Base-by-base conservation (phyloP, 2,888 invertebrate genomes). In the Thera britannica region DNA sequence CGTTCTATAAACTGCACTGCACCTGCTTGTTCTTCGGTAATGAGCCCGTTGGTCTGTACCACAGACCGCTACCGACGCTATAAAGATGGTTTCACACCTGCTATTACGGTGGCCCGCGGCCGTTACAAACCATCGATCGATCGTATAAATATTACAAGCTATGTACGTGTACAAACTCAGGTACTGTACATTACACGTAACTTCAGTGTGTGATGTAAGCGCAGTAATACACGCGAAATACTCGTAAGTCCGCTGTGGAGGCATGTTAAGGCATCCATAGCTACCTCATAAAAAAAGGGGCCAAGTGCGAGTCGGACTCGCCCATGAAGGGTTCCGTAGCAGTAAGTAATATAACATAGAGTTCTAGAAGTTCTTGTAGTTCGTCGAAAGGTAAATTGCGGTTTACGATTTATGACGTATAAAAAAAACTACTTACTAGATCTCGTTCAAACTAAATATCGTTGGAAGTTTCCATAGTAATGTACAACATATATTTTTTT, bases 51-150 rank as follows among this genome's bases (percentile, higher is more conserved):
- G 70, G 51, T 44, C 23, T 7, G 5, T 12, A 63, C 57, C 70
- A 62, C 63, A 72, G 64, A 76, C 71, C 67, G 68, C 76, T 69
- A 72, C 65, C 59, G 49, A 12, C 41, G 41, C 73, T 73, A 77
- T 79, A 79, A 82, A 80, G 79, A 77, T 75, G 74, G 70, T 64
- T 74, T 71, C 77, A 77, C 74, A 78, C 71, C 67, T 54, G 64
- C 77, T 57, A 82, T 85, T 83, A 86, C 73, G 77, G 34, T 41
- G 35, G 58, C 49, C 35, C 36, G 63, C 56, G 51, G 67, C 63
- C 78, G 82, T 81, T 81, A 85, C 73, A 76, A 73, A 74, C 77
- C 77, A 75, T 72, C 68, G 23, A 44, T 44, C 6, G 38, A 12
- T 6, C 12, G 41, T 3, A 38, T 44, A 56, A 41, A 56, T 44